A percentile compares a stretch with the other conserved stretches of the same genome.
Conservation (phyloP, 1,140 invertebrate genomes). For the Pachypsylla venusta region DNA sequence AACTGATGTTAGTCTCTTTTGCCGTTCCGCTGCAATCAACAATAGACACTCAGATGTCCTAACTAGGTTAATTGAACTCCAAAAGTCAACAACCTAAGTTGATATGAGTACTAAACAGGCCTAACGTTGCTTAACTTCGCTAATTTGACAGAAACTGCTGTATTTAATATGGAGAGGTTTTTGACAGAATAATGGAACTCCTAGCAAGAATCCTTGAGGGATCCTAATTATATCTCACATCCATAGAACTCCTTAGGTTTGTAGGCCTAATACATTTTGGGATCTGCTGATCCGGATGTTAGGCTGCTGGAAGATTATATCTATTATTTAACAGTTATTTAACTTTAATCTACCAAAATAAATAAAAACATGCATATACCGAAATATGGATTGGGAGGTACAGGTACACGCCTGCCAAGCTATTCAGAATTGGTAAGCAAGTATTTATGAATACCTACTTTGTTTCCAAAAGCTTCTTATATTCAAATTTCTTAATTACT, state of each 20-base stretch:
- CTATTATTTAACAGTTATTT: neutral
- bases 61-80: neutral
- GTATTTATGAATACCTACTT: neutral
- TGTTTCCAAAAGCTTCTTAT: neutral
- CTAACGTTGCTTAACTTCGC: no score
- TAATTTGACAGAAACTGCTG: no score
- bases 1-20: neutral
- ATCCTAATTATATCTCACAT: no score
- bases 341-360: neutral
- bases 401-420: neutral
- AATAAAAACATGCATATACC: neutral
- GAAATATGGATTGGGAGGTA: neutral
- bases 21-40: neutral
- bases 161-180: no score
- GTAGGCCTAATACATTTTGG: no score
- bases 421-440: neutral
- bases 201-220: no score
- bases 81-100: neutral
- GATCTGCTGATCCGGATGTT: no score
- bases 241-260: no score
- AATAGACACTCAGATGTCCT: neutral
- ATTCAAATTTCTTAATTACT: constrained; percentile 10
- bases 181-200: no score
- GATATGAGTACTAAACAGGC: neutral
- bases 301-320: neutral